A percentile compares a stretch with the other conserved stretches of the same genome.
phyloP scores from a whole-genome alignment of 1,140 invertebrate species.

The Micrasema minimum region DNA sequence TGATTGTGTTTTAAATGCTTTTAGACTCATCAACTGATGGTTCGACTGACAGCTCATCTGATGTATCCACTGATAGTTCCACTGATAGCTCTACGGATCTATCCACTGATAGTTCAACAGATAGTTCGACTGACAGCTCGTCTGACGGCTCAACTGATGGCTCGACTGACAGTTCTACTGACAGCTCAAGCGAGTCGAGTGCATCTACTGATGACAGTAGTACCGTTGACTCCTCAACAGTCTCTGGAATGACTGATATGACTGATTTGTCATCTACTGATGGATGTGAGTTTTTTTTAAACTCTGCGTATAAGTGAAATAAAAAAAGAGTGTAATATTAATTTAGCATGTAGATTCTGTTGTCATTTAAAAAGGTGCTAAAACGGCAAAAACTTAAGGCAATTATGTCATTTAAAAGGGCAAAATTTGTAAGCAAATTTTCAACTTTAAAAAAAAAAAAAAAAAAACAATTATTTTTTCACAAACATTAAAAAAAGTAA shows the following conservation, averaged over 20 bases:
- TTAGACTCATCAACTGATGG: neutral
- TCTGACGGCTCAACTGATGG: constrained; percentile 1
- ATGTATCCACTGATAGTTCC: constrained; percentile 2
- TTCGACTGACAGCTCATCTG: constrained; percentile 10
- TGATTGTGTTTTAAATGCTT: no score
- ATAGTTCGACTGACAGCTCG: neutral
- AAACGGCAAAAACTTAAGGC: no score
- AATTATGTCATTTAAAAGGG: no score
- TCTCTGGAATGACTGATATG: constrained; percentile 27
- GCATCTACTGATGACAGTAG: neutral
- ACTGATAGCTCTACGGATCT: neutral
- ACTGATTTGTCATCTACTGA: constrained; percentile 11
- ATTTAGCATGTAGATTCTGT: no score
- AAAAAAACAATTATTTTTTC: no score
- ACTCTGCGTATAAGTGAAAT: no score
- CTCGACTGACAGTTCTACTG: constrained; percentile 7
- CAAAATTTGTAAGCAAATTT: no score
- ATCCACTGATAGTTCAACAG: constrained; percentile 30
- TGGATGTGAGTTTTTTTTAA: constrained; percentile 25
- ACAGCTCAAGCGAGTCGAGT: constrained; percentile 10
- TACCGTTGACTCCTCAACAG: neutral
- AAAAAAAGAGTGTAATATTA: no score
- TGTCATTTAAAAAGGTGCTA: no score
- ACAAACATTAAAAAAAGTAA: no score
- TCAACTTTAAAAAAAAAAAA: no score